Evolutionary conservation across 2,888 invertebrate species (phyloP), one percentile per base, ranked within the genome.

Genomic region (Heliconius hortense): DNA sequence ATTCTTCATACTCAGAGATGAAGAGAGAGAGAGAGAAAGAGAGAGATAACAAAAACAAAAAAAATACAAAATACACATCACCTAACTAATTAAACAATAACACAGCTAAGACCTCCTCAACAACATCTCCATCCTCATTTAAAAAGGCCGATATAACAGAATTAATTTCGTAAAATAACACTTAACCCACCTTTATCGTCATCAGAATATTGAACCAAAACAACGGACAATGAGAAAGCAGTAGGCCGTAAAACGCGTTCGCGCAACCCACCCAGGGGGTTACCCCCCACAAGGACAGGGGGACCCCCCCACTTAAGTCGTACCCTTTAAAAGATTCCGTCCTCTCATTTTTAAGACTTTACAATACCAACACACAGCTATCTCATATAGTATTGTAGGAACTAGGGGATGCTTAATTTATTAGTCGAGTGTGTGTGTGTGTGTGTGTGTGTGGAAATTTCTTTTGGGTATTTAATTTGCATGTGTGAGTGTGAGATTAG

Each of bases 301-400:
- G 86, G 83, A 82, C 26, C 82, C 88, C 87, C 91, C 89, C 56
- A 56, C 56, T 91, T 90, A 91, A 93, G 91, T 90, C 92, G 90
- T 93, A 93, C 93, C 94, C 94, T 93, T 92, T 93, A 89, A 93
- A 93, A 93, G 93, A 93, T 93, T 93, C 87, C 90, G 92, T 91
- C 91, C 91, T 92, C 91, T 92, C 91, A 93, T 94, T 93, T 94
- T 94, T 94, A 93, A 94, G 94, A 93, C 92, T 93, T 92, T 91
- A 92, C 92, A 93, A 92, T 93, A 91, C 92, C 85, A 89, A 90
- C 90, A 91, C 90, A 91, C 86, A 89, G 87, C 87, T 90, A 92
- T 86, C 88, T 87, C 88, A 86, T 87, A 85, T 84, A 35, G 31
- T 35, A 86, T 87, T 83, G 82, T 83, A 82, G n/a, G 39, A 66